Percentiles rank a stretch among this genome's conserved stretches.
Conservation (phyloP, 2,797 vertebrate species). For the Hypotaenidia okinawae region DNA sequence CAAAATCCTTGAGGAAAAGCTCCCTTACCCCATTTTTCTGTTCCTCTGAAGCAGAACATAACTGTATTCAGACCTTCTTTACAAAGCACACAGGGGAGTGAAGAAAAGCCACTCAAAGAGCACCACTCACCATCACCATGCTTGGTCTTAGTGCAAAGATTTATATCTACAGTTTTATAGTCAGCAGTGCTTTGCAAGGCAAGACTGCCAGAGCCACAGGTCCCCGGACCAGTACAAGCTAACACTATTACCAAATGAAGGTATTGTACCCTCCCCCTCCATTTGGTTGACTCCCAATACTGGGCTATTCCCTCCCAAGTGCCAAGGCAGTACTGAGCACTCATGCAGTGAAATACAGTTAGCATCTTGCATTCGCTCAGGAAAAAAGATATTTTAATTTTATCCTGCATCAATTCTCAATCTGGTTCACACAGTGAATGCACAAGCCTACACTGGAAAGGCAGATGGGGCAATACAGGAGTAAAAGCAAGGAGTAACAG, state of each 20-base stretch:
- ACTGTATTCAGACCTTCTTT: neutral
- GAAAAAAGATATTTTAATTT: neutral
- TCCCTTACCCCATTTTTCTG: neutral
- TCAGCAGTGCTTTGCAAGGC: neutral
- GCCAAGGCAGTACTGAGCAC: neutral
- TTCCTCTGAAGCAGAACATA: neutral
- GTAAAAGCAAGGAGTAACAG: neutral
- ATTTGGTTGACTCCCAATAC: neutral
- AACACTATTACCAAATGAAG: neutral
- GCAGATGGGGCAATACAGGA: neutral
- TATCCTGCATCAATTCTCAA: neutral
- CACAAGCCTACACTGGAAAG: neutral
- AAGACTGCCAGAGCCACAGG: neutral
- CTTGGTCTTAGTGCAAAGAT: neutral
- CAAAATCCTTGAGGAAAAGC: neutral
- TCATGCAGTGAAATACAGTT: neutral
- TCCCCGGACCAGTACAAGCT: rapidly evolving
- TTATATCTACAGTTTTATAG: rapidly evolving
- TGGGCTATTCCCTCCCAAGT: neutral
- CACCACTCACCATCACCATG: rapidly evolving
- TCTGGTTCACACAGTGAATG: neutral
- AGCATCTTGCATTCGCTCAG: neutral
- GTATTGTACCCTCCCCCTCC: neutral
- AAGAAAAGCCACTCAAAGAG: neutral
- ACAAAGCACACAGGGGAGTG: rapidly evolving